Conservation (phyloP, 2,888 invertebrate genomes). For the Scaptomyza tumidula region DNA sequence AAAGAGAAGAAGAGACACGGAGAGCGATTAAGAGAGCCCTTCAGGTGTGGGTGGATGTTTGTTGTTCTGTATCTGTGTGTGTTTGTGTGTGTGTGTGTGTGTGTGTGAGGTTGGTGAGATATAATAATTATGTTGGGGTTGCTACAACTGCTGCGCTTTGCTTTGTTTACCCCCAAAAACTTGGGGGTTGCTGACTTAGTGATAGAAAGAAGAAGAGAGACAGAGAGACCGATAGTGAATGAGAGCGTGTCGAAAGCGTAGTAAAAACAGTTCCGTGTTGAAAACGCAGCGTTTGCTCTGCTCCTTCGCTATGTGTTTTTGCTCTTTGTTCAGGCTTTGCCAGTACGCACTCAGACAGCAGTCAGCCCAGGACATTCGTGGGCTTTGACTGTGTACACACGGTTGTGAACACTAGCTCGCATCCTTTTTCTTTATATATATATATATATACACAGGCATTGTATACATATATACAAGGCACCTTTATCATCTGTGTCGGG, state of each 20-base stretch:
- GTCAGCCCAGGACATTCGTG: conserved; percentile 77
- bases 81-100: no score
- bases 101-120: neutral
- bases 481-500: conserved; percentile 14
- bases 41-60: conserved; percentile 51
- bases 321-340: conserved; percentile 48
- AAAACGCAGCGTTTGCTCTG: conserved; percentile 38
- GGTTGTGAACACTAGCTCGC: conserved; percentile 76
- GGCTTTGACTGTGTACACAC: conserved; percentile 78
- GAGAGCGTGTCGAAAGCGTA: conserved; percentile 41
- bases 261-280: conserved; percentile 68
- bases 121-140: conserved; percentile 62
- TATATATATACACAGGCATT: neutral
- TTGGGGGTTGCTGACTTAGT: conserved; percentile 62
- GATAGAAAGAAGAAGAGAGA: neutral
- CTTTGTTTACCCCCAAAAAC: conserved; percentile 63
- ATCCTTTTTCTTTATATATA: conserved; percentile 8
- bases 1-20: conserved; percentile 24
- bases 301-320: neutral
- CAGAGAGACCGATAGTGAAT: neutral
- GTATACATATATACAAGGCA: neutral
- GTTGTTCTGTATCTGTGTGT: conserved; percentile 7
- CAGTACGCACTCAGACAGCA: conserved; percentile 47
- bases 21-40: conserved; percentile 3
- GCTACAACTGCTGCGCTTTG: conserved; percentile 39